Percentiles rank a stretch among this genome's conserved stretches.
These are phyloP conservation scores for Leptogaster cylindrica DNA, from an alignment of 2,888 invertebrate species.

Conservation along the genomic window DNA sequence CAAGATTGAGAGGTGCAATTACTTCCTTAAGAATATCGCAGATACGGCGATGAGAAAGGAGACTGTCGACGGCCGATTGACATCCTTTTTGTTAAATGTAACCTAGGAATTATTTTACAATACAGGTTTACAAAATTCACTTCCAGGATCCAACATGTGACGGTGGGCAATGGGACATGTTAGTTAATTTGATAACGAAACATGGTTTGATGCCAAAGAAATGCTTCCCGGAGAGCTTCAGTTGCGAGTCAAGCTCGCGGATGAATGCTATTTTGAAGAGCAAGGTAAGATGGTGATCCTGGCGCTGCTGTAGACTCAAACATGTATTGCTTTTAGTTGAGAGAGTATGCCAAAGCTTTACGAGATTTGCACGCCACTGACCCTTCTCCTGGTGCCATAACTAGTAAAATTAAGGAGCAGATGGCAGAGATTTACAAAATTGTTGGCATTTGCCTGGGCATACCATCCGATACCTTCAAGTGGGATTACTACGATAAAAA, in stretches of 20 bases:
- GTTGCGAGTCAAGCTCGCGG: slow-evolving; percentile 74
- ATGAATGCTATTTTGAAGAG: slow-evolving; percentile 82
- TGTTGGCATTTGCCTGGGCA: slow-evolving; percentile 81
- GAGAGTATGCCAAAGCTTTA: slow-evolving; percentile 80
- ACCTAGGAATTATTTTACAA: slow-evolving; percentile 13
- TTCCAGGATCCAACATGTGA: slow-evolving; percentile 78
- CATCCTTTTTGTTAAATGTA: slow-evolving; percentile 77
- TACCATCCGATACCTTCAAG: slow-evolving; percentile 78
- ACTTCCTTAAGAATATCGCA: slow-evolving; percentile 82
- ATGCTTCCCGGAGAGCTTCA: slow-evolving; percentile 83
- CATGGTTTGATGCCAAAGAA: slow-evolving; percentile 89
- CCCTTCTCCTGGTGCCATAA: slow-evolving; percentile 69
- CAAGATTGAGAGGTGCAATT: slow-evolving; percentile 88
- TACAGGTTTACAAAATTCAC: not conserved
- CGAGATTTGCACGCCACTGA: slow-evolving; percentile 69
- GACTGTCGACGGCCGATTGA: slow-evolving; percentile 76
- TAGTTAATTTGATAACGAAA: slow-evolving; percentile 84
- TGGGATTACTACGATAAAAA: slow-evolving; percentile 87
- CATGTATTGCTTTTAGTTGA: slow-evolving; percentile 68
- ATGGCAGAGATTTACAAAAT: slow-evolving; percentile 80
- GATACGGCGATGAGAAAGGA: slow-evolving; percentile 76
- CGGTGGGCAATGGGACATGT: slow-evolving; percentile 94
- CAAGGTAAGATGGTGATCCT: slow-evolving; percentile 66
- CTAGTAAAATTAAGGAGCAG: slow-evolving; percentile 70
- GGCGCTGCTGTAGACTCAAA: not conserved